Evolutionary conservation across 2,888 invertebrate genomes (phyloP).

Genomic region (Agrotis exclamationis): DNA sequence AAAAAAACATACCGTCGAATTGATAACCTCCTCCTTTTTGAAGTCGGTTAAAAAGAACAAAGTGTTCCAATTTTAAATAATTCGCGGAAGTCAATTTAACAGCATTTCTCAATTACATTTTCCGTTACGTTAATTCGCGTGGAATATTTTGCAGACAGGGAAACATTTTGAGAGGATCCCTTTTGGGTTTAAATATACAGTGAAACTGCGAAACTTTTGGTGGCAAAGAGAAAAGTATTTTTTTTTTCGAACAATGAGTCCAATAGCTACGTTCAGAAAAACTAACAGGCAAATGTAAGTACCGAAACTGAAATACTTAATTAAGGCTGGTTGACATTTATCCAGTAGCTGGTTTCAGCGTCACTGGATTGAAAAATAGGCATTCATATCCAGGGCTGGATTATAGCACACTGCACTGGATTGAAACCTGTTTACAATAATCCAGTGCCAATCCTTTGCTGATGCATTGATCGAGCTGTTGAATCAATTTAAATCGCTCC

Average conservation of each 20-base stretch:
- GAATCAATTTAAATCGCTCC: too few relatives aligned
- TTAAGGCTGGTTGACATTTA: too few relatives aligned
- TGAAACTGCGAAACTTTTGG: constrained; percentile 40
- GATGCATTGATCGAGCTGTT: too few relatives aligned
- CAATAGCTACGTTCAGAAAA: constrained; percentile 73
- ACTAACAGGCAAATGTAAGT: constrained; percentile 74
- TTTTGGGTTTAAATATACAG: constrained; percentile 46
- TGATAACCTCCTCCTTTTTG: too few relatives aligned
- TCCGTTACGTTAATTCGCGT: constrained; percentile 29
- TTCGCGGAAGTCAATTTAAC: constrained; percentile 29
- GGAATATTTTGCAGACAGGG: constrained; percentile 1
- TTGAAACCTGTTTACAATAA: too few relatives aligned
- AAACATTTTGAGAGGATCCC: constrained; percentile 18
- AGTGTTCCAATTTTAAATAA: constrained; percentile 43
- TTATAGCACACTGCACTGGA: too few relatives aligned
- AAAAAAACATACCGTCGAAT: too few relatives aligned
- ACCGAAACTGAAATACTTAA: background rate
- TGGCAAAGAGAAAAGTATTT: constrained; percentile 37
- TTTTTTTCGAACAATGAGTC: constrained; percentile 70
- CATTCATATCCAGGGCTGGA: too few relatives aligned
- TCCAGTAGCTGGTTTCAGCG: too few relatives aligned
- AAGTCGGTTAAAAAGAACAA: too few relatives aligned
- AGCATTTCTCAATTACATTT: constrained; percentile 56
- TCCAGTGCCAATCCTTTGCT: too few relatives aligned
- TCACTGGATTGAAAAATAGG: too few relatives aligned